Conservation (phyloP, 1,140 invertebrate species). For the Kradibia gibbosae region DNA sequence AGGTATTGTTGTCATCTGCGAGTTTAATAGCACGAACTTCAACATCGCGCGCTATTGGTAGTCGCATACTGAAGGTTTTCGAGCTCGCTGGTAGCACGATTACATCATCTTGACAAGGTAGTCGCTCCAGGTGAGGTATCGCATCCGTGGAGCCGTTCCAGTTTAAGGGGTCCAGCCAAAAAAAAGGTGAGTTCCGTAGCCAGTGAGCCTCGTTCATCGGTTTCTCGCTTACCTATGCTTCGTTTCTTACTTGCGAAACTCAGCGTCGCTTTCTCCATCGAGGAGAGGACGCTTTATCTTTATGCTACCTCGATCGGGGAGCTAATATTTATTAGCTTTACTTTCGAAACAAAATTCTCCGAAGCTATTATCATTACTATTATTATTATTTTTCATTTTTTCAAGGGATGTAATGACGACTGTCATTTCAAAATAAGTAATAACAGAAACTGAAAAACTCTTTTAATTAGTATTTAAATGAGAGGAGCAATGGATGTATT, state of each 20-base stretch:
- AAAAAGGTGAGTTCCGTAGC: conserved; percentile 57
- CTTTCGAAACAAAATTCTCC: too few relatives aligned
- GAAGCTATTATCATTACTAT: too few relatives aligned
- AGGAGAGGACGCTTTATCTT: too few relatives aligned
- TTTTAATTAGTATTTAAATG: too few relatives aligned
- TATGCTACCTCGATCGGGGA: too few relatives aligned
- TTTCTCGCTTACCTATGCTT: conserved; percentile 14
- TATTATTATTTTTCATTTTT: too few relatives aligned
- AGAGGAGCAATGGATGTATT: too few relatives aligned
- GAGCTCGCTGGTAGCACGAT: conserved; percentile 60
- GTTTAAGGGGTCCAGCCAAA: conserved; percentile 67
- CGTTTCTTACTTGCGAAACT: not conserved
- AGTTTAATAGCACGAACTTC: conserved; percentile 58
- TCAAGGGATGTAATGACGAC: too few relatives aligned
- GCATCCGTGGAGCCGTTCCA: conserved; percentile 65
- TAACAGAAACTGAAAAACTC: too few relatives aligned
- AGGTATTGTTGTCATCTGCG: conserved; percentile 46
- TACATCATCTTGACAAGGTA: conserved; percentile 64
- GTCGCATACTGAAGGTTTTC: conserved; percentile 57
- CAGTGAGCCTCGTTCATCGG: conserved; percentile 50
- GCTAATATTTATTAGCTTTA: too few relatives aligned
- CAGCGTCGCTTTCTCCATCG: too few relatives aligned
- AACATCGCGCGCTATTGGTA: conserved; percentile 57
- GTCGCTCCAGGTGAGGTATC: conserved; percentile 63
- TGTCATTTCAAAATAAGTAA: too few relatives aligned